Base-by-base conservation (phyloP, 2,113 vertebrate genomes). In the Hippocampus barbouri region DNA sequence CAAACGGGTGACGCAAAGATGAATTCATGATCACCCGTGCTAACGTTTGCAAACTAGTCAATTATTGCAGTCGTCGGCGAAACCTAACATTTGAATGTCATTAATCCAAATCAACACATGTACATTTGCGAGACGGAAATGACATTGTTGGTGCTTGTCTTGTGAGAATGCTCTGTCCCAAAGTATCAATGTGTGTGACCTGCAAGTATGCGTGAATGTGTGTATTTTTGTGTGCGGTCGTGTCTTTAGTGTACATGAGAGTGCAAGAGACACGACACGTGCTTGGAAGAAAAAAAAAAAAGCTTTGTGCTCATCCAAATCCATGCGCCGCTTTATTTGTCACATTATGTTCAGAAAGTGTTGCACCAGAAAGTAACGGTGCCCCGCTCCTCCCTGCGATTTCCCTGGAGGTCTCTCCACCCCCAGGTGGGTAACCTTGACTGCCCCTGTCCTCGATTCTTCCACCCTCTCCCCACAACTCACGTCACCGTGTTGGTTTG, bases 251-350 rank as follows among this genome's bases (percentile, higher is more conserved):
- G 34, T 53, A 51, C 41, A 56, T 68, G 23, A 43, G 65, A 38
- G 18, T 67, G 70, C 3, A 73, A 79, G 78, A 76, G 34, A 73
- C 67, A n/a, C 5, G 76, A 75, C 65, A 59, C 68, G 80, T 86
- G 84, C 81, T 83, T 66, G 41, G n/a, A 25, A 34, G 4, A 34
- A 34, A 38, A 38, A 38, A 34, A 38, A 38, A 45, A 79, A 85
- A 72, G 87, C 84, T 92, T 88, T 84, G 77, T 83, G 86, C 86
- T 86, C 83, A 69, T 84, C 34, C 77, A 86, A 89, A 86, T 91
- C 85, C 89, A 90, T 91, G 85, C 73, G 78, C 69, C 72, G 78
- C 81, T 92, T 85, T 93, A 89, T 92, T 79, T 93, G 90, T 92
- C 87, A 90, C 85, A 90, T 41, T 65, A 65, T 81, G 88, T 85